Base-by-base conservation (phyloP, 2,113 vertebrate species). In the Strix uralensis region DNA sequence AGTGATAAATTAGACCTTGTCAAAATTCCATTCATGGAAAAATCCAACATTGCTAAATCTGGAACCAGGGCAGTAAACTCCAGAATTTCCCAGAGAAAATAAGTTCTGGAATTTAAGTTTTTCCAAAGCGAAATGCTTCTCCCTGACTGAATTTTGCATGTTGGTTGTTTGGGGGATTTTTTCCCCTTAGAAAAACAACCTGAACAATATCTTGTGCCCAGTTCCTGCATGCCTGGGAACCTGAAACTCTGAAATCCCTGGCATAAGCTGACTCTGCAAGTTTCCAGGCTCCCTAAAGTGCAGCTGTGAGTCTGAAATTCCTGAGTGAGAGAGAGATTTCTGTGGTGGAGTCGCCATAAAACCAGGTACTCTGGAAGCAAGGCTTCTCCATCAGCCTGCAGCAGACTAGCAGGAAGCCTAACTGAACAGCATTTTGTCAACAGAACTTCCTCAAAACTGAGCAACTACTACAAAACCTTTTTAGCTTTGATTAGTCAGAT, bases 21-120 rank as follows among this genome's bases (percentile, higher is more conserved):
- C 70, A 91, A 72, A 94, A 84, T 96, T 95, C 81, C 79, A 19
- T 92, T 91, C 30, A 88, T 46, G 47, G 55, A 84, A 79, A 91
- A 70, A 29, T 86, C 71, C 66, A 74, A 34, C 54, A 49, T 29
- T 73, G 61, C 78, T 89, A 88, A 86, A 94, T 80, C 74, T 91
- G 70, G 86, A 91, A 63, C 16, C 0, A 1, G 44, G 8, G 34
- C 59, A 46, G 40, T 69, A 90, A 93, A 89, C 10, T 73, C 34
- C 49, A 88, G 81, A 72, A 81, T 20, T 72, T 89, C 29, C 38
- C 8, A 29, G 32, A 69, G 21, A 82, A 84, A 91, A 51, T 36
- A 67, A 61, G 1, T 47, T 72, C 26, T 57, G 16, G 9, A 84
- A 57, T 79, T 62, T 36, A 34, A 52, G 8, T 17, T 94, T 89